Base-by-base conservation (phyloP, 2,113 vertebrate species). In the Sisor rabdophorus region DNA sequence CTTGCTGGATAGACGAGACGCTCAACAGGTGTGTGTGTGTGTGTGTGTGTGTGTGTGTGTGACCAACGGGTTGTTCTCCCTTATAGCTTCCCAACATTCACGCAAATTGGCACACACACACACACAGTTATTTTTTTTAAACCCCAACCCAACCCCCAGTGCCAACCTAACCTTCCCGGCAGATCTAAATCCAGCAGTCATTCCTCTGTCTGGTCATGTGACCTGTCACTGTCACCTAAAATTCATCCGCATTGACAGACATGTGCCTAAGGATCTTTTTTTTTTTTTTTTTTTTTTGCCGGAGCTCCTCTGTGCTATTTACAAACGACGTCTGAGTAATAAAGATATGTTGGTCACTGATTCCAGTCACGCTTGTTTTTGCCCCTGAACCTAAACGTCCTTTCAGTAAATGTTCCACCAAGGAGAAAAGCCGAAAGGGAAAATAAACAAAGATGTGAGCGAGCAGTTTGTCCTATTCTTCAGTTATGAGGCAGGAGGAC, bases 331-430 rank as follows among this genome's bases (percentile, higher is more conserved):
- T 79, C 83, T 76, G 80, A 79, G 77, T 76, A 82, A 85, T 85
- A 83, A 87, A 87, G 70, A 80, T 81, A 90, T 88, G 79, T 87
- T 88, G 86, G 85, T 88, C 88, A 88, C 75, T 82, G 82, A 73
- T 86, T 80, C 73, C 70, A 71, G 61, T 82, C 32, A 65, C 10
- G 30, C 75, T 73, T 52, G 61, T 26, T 80, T 73, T 63, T 77
- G 81, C 17, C 32, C 26, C 58, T 70, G 78, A 12, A 1, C 61
- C 79, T 52, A 77, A 71, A 67, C 61, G 60, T 56, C 55, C 76
- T 64, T 55, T 61, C 53, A 3, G 36, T 61, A 54, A 44, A 61
- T 24, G 20, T 30, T 59, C 19, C 50, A 4, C 19, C 26, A 53
- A 1, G 56, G 13, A 55, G 72, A 30, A 60, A 81, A 59, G 55